A percentile compares a stretch with the other conserved stretches of the same genome.
Conservation (phyloP, 2,113 vertebrate species). For the Gobius niger region DNA sequence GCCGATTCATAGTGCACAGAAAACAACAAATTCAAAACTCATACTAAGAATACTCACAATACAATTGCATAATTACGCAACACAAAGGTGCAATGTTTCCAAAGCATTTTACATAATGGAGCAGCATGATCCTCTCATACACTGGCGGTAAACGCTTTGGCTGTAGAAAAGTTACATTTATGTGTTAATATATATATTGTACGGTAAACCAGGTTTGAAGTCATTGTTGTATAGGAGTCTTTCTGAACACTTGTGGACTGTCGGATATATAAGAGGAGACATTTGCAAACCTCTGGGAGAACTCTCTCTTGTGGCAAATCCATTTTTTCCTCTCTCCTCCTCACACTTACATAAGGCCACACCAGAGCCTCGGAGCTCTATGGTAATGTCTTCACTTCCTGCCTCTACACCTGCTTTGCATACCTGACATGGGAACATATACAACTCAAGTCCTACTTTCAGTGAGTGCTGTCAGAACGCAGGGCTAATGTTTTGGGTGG, state of each 20-base stretch:
- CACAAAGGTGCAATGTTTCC: background rate
- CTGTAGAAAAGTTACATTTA: too few relatives aligned
- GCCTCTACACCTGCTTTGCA: constrained; percentile 20
- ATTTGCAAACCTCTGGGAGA: constrained; percentile 57
- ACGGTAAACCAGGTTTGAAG: too few relatives aligned
- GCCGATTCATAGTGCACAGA: background rate
- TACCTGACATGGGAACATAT: background rate
- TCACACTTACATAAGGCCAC: constrained; percentile 56
- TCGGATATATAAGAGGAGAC: background rate
- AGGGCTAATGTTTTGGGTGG: background rate
- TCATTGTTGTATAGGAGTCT: background rate
- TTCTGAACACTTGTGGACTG: background rate
- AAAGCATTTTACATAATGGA: too few relatives aligned
- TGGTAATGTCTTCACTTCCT: constrained; percentile 50
- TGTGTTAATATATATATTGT: too few relatives aligned
- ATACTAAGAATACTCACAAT: background rate
- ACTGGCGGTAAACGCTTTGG: too few relatives aligned
- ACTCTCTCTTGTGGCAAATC: constrained; percentile 65
- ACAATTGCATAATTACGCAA: background rate
- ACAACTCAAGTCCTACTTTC: background rate
- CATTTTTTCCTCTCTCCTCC: constrained; percentile 57
- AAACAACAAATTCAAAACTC: background rate
- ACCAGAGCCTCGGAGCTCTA: constrained; percentile 52
- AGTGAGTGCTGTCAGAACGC: background rate
- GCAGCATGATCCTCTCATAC: too few relatives aligned